A percentile compares a stretch with the other conserved stretches of the same genome.
These are phyloP conservation scores for Lamellibrachia columna DNA, from an alignment of 2,888 invertebrate genomes.

Conservation along the genomic window DNA sequence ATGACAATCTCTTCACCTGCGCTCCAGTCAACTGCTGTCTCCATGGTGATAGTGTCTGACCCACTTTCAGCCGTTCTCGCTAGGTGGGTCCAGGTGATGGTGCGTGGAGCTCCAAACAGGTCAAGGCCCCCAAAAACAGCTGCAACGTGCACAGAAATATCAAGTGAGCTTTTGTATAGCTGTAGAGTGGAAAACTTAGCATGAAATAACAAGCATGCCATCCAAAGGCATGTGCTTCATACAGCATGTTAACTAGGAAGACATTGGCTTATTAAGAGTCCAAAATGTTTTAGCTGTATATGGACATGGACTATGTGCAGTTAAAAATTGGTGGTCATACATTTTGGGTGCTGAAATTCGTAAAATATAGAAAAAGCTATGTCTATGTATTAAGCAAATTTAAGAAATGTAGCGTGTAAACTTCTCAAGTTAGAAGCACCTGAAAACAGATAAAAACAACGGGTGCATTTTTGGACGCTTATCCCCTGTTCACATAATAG, in stretches of 20 bases:
- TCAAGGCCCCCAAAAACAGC: constrained; percentile 47
- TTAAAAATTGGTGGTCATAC: too few relatives aligned
- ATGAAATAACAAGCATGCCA: background rate
- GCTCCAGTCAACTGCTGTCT: constrained; percentile 40
- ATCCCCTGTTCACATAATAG: too few relatives aligned
- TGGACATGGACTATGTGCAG: background rate
- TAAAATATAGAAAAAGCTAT: too few relatives aligned
- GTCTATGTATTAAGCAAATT: too few relatives aligned
- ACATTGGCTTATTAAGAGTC: background rate
- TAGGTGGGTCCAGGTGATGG: constrained; percentile 40
- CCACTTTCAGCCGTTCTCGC: constrained; percentile 36
- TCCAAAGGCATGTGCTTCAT: background rate
- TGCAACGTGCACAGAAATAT: constrained; percentile 31
- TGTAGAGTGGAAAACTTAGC: background rate
- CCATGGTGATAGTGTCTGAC: constrained; percentile 32
- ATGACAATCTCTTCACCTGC: constrained; percentile 41
- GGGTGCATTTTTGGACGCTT: too few relatives aligned
- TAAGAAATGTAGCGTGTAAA: too few relatives aligned
- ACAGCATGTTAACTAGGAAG: background rate
- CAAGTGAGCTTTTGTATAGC: background rate
- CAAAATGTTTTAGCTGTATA: background rate
- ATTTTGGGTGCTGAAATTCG: too few relatives aligned
- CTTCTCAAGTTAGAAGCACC: too few relatives aligned
- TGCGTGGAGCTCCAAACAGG: constrained; percentile 38
- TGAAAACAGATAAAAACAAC: too few relatives aligned